Evolutionary conservation across 2,797 vertebrate species (phyloP).

Genomic region (Sebastolobus alascanus): DNA sequence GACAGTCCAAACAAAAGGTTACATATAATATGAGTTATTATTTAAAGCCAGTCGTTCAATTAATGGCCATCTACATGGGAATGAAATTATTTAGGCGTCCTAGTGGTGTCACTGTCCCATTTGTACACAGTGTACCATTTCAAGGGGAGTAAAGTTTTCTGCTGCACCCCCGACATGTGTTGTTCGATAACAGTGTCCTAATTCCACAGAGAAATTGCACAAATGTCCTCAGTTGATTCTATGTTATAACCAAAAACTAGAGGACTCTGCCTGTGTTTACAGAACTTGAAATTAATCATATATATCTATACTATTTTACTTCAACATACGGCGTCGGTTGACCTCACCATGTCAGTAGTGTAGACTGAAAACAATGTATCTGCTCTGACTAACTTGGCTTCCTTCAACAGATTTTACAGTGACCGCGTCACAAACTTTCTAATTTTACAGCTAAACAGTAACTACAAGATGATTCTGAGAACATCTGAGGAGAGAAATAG

Average conservation of each 20-base stretch:
- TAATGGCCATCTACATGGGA: accelerated
- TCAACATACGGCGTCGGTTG: neutral
- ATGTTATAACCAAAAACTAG: neutral
- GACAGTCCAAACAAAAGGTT: conserved; percentile 21
- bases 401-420: too few relatives aligned
- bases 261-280: neutral
- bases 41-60: neutral
- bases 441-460: too few relatives aligned
- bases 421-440: too few relatives aligned
- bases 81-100: accelerated
- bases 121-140: conserved; percentile 16
- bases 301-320: neutral
- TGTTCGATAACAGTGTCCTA: neutral
- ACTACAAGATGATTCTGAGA: too few relatives aligned
- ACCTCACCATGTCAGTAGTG: neutral
- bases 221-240: neutral
- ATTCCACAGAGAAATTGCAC: neutral
- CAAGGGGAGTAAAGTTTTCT: neutral
- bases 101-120: neutral
- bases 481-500: too few relatives aligned
- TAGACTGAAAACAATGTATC: neutral
- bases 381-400: too few relatives aligned
- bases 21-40: too few relatives aligned
- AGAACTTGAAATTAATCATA: neutral
- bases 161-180: neutral